Percentiles rank a stretch among this genome's conserved stretches.
Evolutionary conservation across 1,140 invertebrate genomes (phyloP).

Genomic region (Vanessa tameamea): DNA sequence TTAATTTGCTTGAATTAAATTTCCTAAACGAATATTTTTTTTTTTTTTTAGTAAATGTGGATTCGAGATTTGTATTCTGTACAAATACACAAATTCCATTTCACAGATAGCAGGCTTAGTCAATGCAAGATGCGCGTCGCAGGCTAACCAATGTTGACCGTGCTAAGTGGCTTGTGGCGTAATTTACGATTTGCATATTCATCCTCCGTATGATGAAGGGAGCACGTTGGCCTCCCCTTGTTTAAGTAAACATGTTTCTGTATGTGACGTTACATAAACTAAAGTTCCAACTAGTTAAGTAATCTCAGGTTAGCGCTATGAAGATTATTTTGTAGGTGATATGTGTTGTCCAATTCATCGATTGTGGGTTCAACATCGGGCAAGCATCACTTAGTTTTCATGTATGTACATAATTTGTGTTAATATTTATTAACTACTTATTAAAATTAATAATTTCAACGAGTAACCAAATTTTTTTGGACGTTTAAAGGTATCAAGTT

Average conservation of each 20-base stretch:
- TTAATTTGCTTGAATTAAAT: too few relatives aligned
- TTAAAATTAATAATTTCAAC: too few relatives aligned
- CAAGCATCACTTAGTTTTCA: too few relatives aligned
- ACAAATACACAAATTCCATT: not conserved
- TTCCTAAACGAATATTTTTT: too few relatives aligned
- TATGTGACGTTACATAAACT: not conserved
- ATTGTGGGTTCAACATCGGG: not conserved
- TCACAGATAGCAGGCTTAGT: not conserved
- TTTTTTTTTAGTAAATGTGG: too few relatives aligned
- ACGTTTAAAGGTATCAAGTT: not conserved
- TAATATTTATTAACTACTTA: too few relatives aligned
- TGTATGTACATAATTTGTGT: too few relatives aligned
- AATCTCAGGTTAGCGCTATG: not conserved
- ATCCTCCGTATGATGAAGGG: not conserved
- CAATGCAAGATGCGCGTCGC: not conserved
- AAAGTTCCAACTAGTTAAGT: not conserved
- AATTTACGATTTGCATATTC: constrained; percentile 12
- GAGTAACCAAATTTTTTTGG: too few relatives aligned
- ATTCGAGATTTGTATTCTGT: too few relatives aligned
- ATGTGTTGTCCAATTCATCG: not conserved
- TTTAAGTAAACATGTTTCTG: not conserved
- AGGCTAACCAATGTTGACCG: not conserved
- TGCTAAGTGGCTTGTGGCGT: constrained; percentile 1
- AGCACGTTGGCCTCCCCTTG: not conserved
- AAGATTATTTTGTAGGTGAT: not conserved